These are phyloP conservation scores for Drosophila trapezifrons DNA, from an alignment of 1,140 invertebrate genomes.

Conservation along the genomic window DNA sequence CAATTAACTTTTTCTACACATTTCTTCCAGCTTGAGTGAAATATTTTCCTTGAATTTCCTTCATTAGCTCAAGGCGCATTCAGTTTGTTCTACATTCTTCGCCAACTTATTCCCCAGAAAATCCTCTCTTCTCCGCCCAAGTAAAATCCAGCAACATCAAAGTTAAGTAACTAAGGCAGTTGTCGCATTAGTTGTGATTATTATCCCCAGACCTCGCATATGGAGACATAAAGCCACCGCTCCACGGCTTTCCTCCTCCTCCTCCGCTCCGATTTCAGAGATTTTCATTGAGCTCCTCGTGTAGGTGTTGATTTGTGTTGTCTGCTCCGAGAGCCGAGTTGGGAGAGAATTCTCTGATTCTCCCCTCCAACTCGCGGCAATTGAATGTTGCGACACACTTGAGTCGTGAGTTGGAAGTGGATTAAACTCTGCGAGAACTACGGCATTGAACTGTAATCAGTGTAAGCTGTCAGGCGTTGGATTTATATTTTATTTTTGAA, in stretches of 20 bases:
- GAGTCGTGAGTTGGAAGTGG: conserved; percentile 57
- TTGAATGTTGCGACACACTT: conserved; percentile 71
- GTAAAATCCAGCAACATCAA: conserved; percentile 39
- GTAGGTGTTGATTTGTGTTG: conserved; percentile 78
- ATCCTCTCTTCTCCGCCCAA: neutral
- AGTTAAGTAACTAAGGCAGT: conserved; percentile 65
- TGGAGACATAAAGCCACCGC: conserved; percentile 38
- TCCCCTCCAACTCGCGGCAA: conserved; percentile 38
- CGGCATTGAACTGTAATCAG: conserved; percentile 67
- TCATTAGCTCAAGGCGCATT: conserved; percentile 32
- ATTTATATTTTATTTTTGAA: neutral
- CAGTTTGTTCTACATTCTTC: conserved; percentile 19
- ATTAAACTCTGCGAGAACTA: conserved; percentile 55
- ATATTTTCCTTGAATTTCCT: neutral
- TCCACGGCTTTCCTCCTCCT: conserved; percentile 1
- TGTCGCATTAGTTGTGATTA: conserved; percentile 76
- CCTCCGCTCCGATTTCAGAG: conserved; percentile 3
- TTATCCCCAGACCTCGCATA: conserved; percentile 56
- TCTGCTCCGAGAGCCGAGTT: conserved; percentile 42
- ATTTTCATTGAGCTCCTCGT: conserved; percentile 33
- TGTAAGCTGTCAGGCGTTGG: conserved; percentile 50
- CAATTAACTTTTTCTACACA: neutral
- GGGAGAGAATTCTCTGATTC: conserved; percentile 41
- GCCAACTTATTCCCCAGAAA: conserved; percentile 5
- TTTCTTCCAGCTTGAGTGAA: neutral